Evolutionary conservation across 2,113 vertebrate species (phyloP), one percentile per base, ranked within the genome.

Genomic region (Halcyon senegalensis): DNA sequence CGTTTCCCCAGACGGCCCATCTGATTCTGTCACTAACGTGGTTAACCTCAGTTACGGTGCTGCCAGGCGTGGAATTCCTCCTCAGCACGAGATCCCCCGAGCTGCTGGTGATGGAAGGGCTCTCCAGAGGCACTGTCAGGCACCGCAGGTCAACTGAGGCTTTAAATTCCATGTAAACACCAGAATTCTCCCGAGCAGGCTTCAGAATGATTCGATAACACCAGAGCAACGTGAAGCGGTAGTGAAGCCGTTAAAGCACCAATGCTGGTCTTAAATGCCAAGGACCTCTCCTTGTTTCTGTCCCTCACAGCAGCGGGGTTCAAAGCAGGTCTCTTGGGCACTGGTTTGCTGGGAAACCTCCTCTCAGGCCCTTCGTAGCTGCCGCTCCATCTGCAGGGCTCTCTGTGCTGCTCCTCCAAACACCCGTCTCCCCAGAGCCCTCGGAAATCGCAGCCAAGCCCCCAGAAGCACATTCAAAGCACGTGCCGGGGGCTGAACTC

Each of bases 311-410:
- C 72, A 30, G 11, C 2, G 12, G 23, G 16, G 43, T 5, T 46
- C 8, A 35, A 37, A 70, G 9, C 13, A 2, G 17, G 10, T 44
- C 20, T 5, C 24, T 30, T 35, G 43, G 2, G 1, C 7, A 2
- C 9, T 3, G 37, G 30, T 37, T 18, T n/a, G 55, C 33, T 4
- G 23, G 5, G 9, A 44, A 73, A 27, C 21, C 28, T 20, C 41
- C 2, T 35, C 58, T 46, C 58, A 10, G 18, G 31, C 8, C 76
- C 43, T 27, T 11, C 1, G 2, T 7, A 46, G 39, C 51, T 18
- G 15, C 39, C 4, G 44, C 44, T 46, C 44, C 44, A 44, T n/a
- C 35, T 8, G 16, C 4, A 7, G 0, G 23, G 35, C 59, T 35
- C 70, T n/a, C 8, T 14, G 16, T 7, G 21, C n/a, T 19, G 33